Base-by-base conservation (phyloP, 1,140 invertebrate species). In the Akabosia matsudoensis region DNA sequence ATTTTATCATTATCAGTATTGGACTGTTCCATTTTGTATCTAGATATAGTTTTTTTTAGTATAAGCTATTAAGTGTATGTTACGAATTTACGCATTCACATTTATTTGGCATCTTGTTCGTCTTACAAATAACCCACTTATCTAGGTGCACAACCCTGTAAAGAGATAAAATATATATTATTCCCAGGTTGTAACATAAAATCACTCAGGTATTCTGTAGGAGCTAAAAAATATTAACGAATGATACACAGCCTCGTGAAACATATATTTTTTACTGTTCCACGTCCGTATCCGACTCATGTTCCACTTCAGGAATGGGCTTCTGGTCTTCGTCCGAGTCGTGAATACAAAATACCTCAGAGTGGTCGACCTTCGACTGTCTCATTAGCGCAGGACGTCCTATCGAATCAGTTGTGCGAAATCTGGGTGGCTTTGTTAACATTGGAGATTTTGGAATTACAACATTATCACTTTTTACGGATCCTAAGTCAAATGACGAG, bases 321-420 rank as follows among this genome's bases (percentile, higher is more conserved):
- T 67, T 67, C 22, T 78, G 73, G 22, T 79, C 70, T 28, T 34
- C 77, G 31, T 81, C 78, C 3, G 74, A 73, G 28, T 78, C 79
- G 37, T 72, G 78, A 34, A 78, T 74, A 45, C 33, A 56, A 64
- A 76, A 74, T 51, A 79, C 76, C 74, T 79, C 79, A 14, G 75
- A 77, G 13, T 80, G 74, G 33, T 79, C 78, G 31, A 81, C 74
- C 34, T 75, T 77, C 0, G 79, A 45, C 70, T 81, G 79, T 79
- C 79, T 37, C 70, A 79, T 77, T 4, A 81, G 72, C 22, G 67
- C 70, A 0, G 79, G 79, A n/a, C 79, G 77, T 56, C 78, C 52
- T 1, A 54, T 22, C 0, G 76, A 79, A 1, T 72, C 70, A 10
- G 67, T 16, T 4, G 67, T 33, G 2, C 70, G 70, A 51, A 72